Evolutionary conservation across 1,140 invertebrate genomes (phyloP).

Genomic region (Platyscapa corneri): DNA sequence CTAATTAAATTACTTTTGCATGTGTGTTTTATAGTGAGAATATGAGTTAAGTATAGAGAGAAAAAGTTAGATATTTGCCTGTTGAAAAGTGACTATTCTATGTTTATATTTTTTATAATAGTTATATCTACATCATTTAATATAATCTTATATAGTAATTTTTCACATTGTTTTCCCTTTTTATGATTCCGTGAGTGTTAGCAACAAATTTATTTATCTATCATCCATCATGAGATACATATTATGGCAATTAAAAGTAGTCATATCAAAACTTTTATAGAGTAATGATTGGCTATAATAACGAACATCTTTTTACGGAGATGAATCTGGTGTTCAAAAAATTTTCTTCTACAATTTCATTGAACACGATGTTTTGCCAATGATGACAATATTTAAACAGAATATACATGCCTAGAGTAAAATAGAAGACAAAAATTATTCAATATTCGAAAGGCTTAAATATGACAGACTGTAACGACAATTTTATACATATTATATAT

Average conservation of each 20-base stretch:
- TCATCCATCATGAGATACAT: constrained; percentile 38
- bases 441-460: constrained; percentile 64
- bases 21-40: constrained; percentile 48
- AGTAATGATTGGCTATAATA: constrained; percentile 3
- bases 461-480: constrained; percentile 64
- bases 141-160: constrained; percentile 59
- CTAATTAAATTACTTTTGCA: constrained; percentile 37
- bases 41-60: constrained; percentile 56
- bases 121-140: constrained; percentile 65
- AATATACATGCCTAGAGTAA: constrained; percentile 44
- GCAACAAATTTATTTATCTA: constrained; percentile 53
- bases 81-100: constrained; percentile 69
- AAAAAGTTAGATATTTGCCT: constrained; percentile 67
- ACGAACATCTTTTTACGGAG: constrained; percentile 1
- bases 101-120: constrained; percentile 68
- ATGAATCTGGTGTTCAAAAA: constrained; percentile 30
- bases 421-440: constrained; percentile 55
- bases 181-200: constrained; percentile 43
- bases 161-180: constrained; percentile 50
- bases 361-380: constrained; percentile 55
- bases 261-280: constrained; percentile 18
- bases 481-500: constrained; percentile 63
- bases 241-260: constrained; percentile 41
- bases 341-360: constrained; percentile 40
- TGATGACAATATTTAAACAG: constrained; percentile 64